A percentile compares a stretch with the other conserved stretches of the same genome.
Conservation (phyloP, 2,113 vertebrate species). For the Rynchops niger region DNA sequence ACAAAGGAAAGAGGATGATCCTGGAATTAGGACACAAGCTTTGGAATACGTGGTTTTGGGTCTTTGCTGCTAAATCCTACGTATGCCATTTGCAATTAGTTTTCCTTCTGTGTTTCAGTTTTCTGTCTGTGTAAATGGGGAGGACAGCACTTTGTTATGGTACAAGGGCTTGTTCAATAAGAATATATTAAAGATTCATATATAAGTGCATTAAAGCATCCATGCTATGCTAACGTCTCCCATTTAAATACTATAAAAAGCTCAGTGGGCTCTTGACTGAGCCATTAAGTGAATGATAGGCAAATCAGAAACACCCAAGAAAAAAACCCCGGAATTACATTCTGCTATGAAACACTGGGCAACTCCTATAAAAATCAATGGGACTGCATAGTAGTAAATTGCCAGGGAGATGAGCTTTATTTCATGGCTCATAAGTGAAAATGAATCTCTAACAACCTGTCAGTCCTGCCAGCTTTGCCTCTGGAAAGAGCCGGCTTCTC, state of each 20-base stretch:
- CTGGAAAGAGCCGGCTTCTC: background rate
- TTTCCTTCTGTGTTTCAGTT: background rate
- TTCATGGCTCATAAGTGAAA: slow-evolving; percentile 48
- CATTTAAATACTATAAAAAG: slow-evolving; percentile 27
- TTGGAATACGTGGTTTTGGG: background rate
- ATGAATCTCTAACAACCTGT: background rate
- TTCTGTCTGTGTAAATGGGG: background rate
- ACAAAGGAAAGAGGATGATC: background rate
- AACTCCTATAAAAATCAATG: slow-evolving; percentile 44
- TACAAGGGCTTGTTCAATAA: background rate
- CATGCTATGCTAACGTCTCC: background rate
- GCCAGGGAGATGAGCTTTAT: slow-evolving; percentile 23
- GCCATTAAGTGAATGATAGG: background rate
- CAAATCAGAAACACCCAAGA: background rate
- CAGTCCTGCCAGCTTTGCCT: background rate
- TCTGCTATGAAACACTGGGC: slow-evolving; percentile 1
- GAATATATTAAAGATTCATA: background rate
- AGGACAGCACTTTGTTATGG: background rate
- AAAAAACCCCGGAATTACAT: background rate
- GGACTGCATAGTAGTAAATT: slow-evolving; percentile 12
- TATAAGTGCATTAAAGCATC: background rate
- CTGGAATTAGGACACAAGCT: background rate
- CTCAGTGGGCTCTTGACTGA: slow-evolving; percentile 2
- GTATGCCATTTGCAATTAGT: background rate
- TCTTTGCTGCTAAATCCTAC: background rate